Base-by-base conservation (phyloP, 2,797 vertebrate genomes). In the Lemur catta region DNA sequence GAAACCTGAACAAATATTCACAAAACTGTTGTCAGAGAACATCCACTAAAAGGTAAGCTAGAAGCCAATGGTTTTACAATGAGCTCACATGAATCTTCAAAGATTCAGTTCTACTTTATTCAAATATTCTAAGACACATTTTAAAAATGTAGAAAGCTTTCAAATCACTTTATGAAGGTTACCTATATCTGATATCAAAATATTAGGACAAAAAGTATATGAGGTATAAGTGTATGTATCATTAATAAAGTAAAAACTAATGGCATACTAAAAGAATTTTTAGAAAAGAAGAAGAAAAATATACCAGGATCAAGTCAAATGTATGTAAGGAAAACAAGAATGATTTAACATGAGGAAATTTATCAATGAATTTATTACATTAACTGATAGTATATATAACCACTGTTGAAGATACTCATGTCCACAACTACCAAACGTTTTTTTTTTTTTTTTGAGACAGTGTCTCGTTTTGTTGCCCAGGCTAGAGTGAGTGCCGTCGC, bases 1-100 rank as follows among this genome's bases (percentile, higher is more conserved):
- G 69, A 93, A 91, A 91, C 1, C 79, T 75, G 43, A 95, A 57
- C 55, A 92, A 72, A 76, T 59, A 61, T 88, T 33, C 67, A 93
- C 35, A 48, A 7, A 63, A 79, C 43, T 84, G 22, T 30, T 72
- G 7, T 82, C 76, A 82, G 48, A 82, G 48, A 78, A 94, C 63
- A 65, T 79, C 63, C 43, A 81, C n/a, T 17, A 4, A 74, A 41
- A 93, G 24, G 57, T 35, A 41, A 48, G 69, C 18, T 38, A 50
- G 43, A 24, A 5, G 71, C 61, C 33, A 28, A 2, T 1, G 13
- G 65, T n/a, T 90, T 65, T 48, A 76, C 1, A 48, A 28, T 65
- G 17, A 89, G 24, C 24, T 41, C 46, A 50, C 43, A 41, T 1
- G 7, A 97, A 38, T 13, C 11, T 52, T 55, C 46, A 72, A 18